Evolutionary conservation across 2,113 vertebrate genomes (phyloP), one percentile per base, ranked within the genome.

Genomic region (Grammomys surdaster): DNA sequence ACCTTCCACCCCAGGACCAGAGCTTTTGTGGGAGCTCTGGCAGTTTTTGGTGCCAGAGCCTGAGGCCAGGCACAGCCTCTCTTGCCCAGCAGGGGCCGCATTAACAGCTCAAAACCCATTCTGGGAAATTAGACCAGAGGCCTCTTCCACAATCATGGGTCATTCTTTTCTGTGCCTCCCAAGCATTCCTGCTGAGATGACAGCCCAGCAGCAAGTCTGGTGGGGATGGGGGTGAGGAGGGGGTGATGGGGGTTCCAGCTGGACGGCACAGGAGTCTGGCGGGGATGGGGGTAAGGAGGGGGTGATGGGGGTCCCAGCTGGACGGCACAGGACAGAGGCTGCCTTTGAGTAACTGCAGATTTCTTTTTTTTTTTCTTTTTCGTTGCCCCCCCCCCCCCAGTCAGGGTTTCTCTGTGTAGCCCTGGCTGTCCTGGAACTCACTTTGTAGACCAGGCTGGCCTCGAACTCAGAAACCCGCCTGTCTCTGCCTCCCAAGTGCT

Each of bases 21-120:
- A 96, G 96, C 31, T 13, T 48, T 58, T 31, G 8, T 1, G 17
- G 60, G 82, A 43, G 46, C 65, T 51, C 19, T n/a, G 65, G 95
- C 40, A 98, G 46, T 97, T 96, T 96, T 96, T 97, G 97, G 98
- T 95, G 98, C 97, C 40, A 75, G 20, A 16, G 96, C 94, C 98
- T 26, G 98, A 98, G 96, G 97, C 97, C 94, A 97, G 93, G 98
- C 75, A 0, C 56, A 43, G 97, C 97, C 98, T 98, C 98, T 99
- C 98, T 94, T 63, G 97, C 99, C 81, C 98, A 98, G 98, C 96
- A 24, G 98, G 88, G 97, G 98, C 98, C 92, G 96, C 98, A 98
- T 98, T 98, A 99, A 98, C 97, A 76, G 98, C 98, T 98, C 98
- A 98, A 98, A 98, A 98, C 98, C 96, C 98, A 98, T 99, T 98